Evolutionary conservation across 2,113 vertebrate genomes (phyloP).

Genomic region (Petromus typicus): DNA sequence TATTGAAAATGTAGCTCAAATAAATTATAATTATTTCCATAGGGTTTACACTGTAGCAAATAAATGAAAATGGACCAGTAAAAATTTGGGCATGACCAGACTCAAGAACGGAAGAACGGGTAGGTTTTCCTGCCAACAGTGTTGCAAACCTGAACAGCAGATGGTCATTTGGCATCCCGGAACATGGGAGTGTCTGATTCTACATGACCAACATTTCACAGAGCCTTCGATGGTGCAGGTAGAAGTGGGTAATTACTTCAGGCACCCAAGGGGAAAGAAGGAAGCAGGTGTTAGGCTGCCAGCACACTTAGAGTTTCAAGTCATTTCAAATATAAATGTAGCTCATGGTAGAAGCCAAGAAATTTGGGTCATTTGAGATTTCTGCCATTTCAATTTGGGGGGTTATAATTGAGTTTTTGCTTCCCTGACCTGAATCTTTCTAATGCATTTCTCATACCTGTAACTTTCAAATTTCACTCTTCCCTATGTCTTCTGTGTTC

Average conservation of each 20-base stretch:
- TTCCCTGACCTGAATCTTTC: slow-evolving; percentile 68
- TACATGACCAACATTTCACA: slow-evolving; percentile 69
- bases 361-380: slow-evolving; percentile 75
- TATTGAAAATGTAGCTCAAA: slow-evolving; percentile 24
- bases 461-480: slow-evolving; percentile 76
- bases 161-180: slow-evolving; percentile 59
- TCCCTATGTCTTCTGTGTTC: slow-evolving; percentile 67
- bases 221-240: slow-evolving; percentile 48
- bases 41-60: not conserved
- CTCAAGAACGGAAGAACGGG: slow-evolving; percentile 42
- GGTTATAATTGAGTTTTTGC: slow-evolving; percentile 78
- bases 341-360: slow-evolving; percentile 71
- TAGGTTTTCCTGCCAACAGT: slow-evolving; percentile 27
- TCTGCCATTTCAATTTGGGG: slow-evolving; percentile 65
- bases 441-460: slow-evolving; percentile 61
- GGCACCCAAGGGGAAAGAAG: slow-evolving; percentile 57
- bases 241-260: slow-evolving; percentile 71
- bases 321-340: slow-evolving; percentile 71
- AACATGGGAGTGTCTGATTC: slow-evolving; percentile 57
- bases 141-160: slow-evolving; percentile 57
- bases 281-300: slow-evolving; percentile 54
- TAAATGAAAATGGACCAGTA: slow-evolving; percentile 57
- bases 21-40: slow-evolving; percentile 40
- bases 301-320: slow-evolving; percentile 57
- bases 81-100: slow-evolving; percentile 20